These are phyloP conservation scores for Ceratoteleas bidentatus DNA, from an alignment of 1,140 invertebrate species.

Conservation along the genomic window DNA sequence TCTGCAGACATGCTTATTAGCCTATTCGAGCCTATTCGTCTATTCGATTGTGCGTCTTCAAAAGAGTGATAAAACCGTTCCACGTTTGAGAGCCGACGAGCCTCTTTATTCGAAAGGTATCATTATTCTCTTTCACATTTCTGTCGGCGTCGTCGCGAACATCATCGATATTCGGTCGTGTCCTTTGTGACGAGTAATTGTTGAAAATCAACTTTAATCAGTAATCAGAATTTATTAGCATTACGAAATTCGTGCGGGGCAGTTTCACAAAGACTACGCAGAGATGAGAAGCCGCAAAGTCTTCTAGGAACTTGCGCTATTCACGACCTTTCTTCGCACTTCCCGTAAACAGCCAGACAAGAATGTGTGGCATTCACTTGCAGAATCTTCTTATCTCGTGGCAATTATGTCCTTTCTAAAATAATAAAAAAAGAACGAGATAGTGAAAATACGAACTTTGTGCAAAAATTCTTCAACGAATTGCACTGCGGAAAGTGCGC, in stretches of 20 bases:
- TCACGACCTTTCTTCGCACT: slow-evolving; percentile 42
- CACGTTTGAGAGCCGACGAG: slow-evolving; percentile 3
- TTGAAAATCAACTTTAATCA: slow-evolving; percentile 32
- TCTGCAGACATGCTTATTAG: neutral
- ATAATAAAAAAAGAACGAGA: slow-evolving; percentile 31
- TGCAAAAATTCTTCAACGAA: slow-evolving; percentile 13
- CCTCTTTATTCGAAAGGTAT: slow-evolving; percentile 21
- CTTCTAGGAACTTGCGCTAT: slow-evolving; percentile 48
- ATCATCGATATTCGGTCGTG: slow-evolving; percentile 5
- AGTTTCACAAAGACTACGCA: slow-evolving; percentile 27
- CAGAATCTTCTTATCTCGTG: slow-evolving; percentile 33
- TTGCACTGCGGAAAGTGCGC: slow-evolving; percentile 14
- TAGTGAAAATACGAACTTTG: slow-evolving; percentile 30
- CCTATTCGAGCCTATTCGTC: neutral
- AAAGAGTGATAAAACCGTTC: neutral
- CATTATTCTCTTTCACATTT: slow-evolving; percentile 10
- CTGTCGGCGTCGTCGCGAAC: neutral
- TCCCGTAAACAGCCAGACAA: slow-evolving; percentile 46
- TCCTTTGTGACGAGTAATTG: slow-evolving; percentile 14
- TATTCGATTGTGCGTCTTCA: neutral
- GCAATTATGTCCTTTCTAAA: slow-evolving; percentile 37
- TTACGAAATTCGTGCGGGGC: slow-evolving; percentile 18
- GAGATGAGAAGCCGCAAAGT: slow-evolving; percentile 37
- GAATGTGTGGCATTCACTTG: slow-evolving; percentile 36
- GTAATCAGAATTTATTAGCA: slow-evolving; percentile 38